Evolutionary conservation across 2,113 vertebrate genomes (phyloP), one percentile per base, ranked within the genome.

Genomic region (Xiphophorus hellerii): DNA sequence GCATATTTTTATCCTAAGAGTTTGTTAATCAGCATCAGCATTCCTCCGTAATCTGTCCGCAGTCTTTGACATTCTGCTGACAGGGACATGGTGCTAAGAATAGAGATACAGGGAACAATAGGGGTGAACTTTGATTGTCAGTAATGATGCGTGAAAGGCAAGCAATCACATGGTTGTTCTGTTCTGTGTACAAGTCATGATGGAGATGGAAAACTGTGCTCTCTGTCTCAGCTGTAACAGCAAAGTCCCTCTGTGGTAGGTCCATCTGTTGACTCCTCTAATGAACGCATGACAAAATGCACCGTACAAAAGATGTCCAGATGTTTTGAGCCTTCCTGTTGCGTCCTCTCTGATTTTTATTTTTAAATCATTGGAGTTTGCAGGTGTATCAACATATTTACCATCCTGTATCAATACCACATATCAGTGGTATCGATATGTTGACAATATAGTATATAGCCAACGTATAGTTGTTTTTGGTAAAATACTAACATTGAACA

Each of bases 151-250:
- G 74, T 87, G 75, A 77, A 80, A 87, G 62, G 66, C 73, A 35
- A 66, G 77, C 30, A 75, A 76, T 84, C 84, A 68, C 76, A 68
- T 51, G 74, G 62, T n/a, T 30, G 42, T 62, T 75, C 62, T 81
- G 64, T 37, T 30, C 62, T 37, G 65, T 60, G 71, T n/a, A 48
- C 8, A 58, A 58, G 70, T 80, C 63, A 66, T 85, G 74, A 15
- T 14, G 5, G 72, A 68, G 80, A 85, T 86, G 84, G 86, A 87
- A 85, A 89, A 83, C 84, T 76, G 76, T 69, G 76, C 60, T 86
- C 77, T 74, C 35, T 29, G 63, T 71, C 84, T 83, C 92, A 93
- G 91, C 91, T 92, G 90, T 85, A 88, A 91, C 82, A 92, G 91
- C 90, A 92, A 87, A 90, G 80, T 69, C n/a, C 31, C 90, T 81